Conservation (phyloP, 64 coral and sea anemone species). For the Montipora capricornis region DNA sequence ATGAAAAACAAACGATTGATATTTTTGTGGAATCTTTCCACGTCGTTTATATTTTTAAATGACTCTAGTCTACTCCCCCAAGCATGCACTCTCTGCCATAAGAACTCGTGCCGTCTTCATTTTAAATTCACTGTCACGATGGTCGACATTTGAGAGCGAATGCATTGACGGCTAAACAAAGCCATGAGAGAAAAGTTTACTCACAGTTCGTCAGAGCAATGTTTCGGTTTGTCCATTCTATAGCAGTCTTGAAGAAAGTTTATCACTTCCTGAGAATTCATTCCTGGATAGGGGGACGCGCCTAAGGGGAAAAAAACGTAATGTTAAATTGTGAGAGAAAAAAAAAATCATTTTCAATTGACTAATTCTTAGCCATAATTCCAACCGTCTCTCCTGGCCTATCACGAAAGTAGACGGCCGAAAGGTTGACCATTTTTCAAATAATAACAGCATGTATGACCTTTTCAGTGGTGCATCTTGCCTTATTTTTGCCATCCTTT, state of each 20-base stretch:
- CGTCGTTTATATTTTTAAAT: too few species aligned
- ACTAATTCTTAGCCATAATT: too few species aligned
- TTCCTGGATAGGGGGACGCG: slow-evolving; percentile 96
- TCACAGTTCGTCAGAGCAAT: slow-evolving; percentile 98
- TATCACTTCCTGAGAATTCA: slow-evolving; percentile 99
- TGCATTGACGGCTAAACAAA: background rate
- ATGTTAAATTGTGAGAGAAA: background rate
- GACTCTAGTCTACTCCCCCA: too few species aligned
- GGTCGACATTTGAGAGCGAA: background rate
- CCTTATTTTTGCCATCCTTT: too few species aligned
- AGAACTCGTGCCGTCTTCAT: too few species aligned
- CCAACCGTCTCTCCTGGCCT: too few species aligned
- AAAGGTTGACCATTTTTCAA: too few species aligned
- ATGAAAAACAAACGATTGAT: background rate
- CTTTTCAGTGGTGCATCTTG: too few species aligned
- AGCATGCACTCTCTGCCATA: too few species aligned
- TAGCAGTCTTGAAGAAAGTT: slow-evolving; percentile 95
- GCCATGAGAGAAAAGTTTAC: background rate
- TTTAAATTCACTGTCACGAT: background rate
- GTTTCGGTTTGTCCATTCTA: slow-evolving; percentile 99
- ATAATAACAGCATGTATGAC: too few species aligned
- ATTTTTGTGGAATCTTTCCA: background rate
- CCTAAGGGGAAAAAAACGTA: slow-evolving; percentile 37
- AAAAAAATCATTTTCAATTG: too few species aligned
- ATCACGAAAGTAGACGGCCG: too few species aligned